Evolutionary conservation across 2,113 vertebrate genomes (phyloP).

Genomic region (Gymnobelideus leadbeateri): DNA sequence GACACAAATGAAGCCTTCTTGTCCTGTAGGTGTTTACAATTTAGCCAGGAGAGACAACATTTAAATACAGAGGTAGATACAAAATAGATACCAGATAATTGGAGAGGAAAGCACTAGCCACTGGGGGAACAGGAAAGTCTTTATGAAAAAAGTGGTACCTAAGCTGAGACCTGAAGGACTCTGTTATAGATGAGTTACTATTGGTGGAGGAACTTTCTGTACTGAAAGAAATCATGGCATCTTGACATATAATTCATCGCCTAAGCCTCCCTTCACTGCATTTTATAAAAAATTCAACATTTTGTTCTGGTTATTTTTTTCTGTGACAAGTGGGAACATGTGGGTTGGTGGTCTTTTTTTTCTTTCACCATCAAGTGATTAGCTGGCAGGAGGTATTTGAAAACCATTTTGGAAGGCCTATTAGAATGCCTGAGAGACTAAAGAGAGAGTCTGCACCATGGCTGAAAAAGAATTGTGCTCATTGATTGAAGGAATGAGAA

Average conservation of each 20-base stretch:
- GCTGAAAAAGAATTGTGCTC: not conserved
- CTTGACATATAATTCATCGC: not conserved
- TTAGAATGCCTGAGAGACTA: not conserved
- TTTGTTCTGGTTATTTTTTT: not conserved
- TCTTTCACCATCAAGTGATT: not conserved
- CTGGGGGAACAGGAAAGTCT: not conserved
- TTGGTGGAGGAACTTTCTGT: not conserved
- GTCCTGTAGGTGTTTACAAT: not conserved
- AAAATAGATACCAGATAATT: not conserved
- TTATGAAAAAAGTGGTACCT: not conserved
- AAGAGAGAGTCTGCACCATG: not conserved
- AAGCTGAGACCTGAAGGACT: not conserved
- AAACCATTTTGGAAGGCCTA: not conserved
- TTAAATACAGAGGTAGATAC: not conserved
- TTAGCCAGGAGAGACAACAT: not conserved
- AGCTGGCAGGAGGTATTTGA: not conserved
- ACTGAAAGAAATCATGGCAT: not conserved
- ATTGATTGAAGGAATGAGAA: not conserved
- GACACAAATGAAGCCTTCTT: not conserved
- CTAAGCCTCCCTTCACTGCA: not conserved
- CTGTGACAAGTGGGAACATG: not conserved
- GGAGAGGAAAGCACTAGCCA: not conserved
- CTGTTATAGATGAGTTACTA: not conserved
- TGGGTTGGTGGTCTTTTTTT: not conserved
- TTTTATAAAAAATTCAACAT: not conserved